Conservation (phyloP, 1,140 invertebrate genomes). For the Leucophenga varia region DNA sequence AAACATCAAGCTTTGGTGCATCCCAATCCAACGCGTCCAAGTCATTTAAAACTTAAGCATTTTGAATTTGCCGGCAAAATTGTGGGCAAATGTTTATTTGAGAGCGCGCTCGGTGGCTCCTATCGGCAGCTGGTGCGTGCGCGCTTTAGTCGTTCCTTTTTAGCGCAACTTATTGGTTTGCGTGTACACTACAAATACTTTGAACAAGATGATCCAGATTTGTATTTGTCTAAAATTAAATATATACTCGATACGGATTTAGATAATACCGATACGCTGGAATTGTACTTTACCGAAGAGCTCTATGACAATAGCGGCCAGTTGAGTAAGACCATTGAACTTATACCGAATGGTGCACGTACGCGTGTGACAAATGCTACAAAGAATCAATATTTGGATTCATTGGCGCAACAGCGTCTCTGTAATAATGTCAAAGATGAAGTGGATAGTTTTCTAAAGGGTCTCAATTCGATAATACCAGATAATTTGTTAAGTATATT, state of each 20-base stretch:
- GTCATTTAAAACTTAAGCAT: constrained; percentile 80
- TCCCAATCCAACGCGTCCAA: constrained; percentile 76
- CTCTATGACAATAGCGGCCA: constrained; percentile 80
- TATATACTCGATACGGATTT: constrained; percentile 90
- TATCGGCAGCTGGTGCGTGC: constrained; percentile 89
- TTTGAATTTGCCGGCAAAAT: constrained; percentile 93
- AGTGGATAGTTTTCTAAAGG: constrained; percentile 85
- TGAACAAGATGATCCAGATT: constrained; percentile 92
- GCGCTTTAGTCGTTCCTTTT: constrained; percentile 87
- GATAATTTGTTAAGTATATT: constrained; percentile 92
- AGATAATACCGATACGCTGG: constrained; percentile 70
- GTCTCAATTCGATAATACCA: constrained; percentile 87
- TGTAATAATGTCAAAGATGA: constrained; percentile 79
- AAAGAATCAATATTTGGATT: constrained; percentile 74
- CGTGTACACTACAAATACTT: constrained; percentile 93
- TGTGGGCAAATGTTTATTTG: constrained; percentile 76
- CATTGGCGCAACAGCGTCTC: constrained; percentile 84
- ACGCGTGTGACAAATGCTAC: constrained; percentile 50
- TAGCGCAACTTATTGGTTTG: constrained; percentile 91
- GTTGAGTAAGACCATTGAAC: constrained; percentile 72
- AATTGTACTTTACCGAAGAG: constrained; percentile 86
- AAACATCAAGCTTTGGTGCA: constrained; percentile 85
- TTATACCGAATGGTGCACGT: constrained; percentile 73
- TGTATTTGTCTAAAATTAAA: constrained; percentile 89
- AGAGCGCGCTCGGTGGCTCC: constrained; percentile 83